Conservation (phyloP, 1,140 invertebrate species). For the Fopius arisanus region DNA sequence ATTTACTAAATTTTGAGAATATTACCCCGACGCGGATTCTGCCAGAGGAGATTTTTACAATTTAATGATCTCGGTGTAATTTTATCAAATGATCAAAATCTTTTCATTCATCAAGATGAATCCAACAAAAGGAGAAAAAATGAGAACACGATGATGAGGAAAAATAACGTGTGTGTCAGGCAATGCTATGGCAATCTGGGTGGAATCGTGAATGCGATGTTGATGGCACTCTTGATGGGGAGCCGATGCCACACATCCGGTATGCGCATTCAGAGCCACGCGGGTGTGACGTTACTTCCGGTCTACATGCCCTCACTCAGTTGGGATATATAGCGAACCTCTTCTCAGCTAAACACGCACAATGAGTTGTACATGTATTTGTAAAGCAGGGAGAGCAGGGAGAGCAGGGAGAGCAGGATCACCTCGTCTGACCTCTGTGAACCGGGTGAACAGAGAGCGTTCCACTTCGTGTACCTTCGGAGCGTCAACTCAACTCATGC, state of each 20-base stretch:
- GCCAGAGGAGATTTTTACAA: no score
- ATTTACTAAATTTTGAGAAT: no score
- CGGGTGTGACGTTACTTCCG: slow-evolving; percentile 67
- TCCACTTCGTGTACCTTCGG: slow-evolving; percentile 42
- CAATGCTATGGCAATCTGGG: slow-evolving; percentile 22
- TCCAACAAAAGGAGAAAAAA: slow-evolving; percentile 8
- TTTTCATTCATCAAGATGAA: neutral
- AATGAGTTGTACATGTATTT: neutral
- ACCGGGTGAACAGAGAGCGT: slow-evolving; percentile 38
- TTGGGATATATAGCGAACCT: slow-evolving; percentile 34
- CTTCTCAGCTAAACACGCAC: slow-evolving; percentile 1
- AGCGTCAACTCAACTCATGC: neutral
- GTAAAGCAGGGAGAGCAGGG: neutral
- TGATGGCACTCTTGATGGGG: slow-evolving; percentile 61
- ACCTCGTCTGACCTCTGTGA: slow-evolving; percentile 56
- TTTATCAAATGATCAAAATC: no score
- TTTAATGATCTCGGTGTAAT: no score
- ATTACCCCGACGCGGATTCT: no score
- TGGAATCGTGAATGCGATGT: slow-evolving; percentile 41
- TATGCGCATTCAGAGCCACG: slow-evolving; percentile 66
- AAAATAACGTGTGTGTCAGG: slow-evolving; percentile 18
- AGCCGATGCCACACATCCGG: slow-evolving; percentile 66
- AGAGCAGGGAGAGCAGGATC: slow-evolving; percentile 34
- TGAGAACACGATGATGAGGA: slow-evolving; percentile 12
- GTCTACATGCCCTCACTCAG: slow-evolving; percentile 59